These are phyloP conservation scores for Dendronephthya gigantea DNA, from an alignment of 64 coral and sea anemone species.

Conservation along the genomic window DNA sequence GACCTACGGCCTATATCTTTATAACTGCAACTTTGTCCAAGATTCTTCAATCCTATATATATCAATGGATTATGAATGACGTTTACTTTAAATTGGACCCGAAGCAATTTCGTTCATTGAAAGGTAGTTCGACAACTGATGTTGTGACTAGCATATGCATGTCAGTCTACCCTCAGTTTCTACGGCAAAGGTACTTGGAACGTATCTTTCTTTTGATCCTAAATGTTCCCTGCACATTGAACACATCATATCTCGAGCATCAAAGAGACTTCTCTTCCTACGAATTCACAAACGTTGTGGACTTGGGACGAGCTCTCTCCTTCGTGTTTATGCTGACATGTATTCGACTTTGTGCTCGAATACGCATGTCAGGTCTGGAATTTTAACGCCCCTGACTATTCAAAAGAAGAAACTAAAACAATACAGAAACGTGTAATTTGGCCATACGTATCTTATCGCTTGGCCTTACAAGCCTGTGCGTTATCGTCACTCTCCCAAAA, in stretches of 20 bases:
- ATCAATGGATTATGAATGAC: slow-evolving; percentile 20
- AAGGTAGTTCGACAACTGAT: neutral
- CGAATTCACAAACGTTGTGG: neutral
- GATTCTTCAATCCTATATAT: slow-evolving; percentile 18
- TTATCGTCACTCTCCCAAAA: neutral
- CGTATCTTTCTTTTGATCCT: neutral
- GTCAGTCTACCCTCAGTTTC: neutral
- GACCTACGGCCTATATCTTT: slow-evolving; percentile 24
- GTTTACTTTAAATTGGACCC: slow-evolving; percentile 13
- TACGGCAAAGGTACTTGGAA: neutral
- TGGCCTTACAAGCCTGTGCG: neutral
- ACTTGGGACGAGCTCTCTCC: neutral
- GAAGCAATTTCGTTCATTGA: slow-evolving; percentile 1
- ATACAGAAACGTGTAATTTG: neutral
- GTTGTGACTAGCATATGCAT: neutral
- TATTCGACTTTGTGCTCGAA: neutral
- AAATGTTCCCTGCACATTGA: no score
- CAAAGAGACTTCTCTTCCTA: neutral
- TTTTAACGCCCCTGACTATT: no score
- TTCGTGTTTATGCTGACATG: neutral
- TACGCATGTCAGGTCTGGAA: neutral
- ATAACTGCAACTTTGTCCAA: slow-evolving; percentile 21
- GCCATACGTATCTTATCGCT: neutral
- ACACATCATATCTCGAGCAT: neutral
- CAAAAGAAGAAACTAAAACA: neutral